Evolutionary conservation across 2,888 invertebrate species (phyloP).

Genomic region (Eilema sororculum): DNA sequence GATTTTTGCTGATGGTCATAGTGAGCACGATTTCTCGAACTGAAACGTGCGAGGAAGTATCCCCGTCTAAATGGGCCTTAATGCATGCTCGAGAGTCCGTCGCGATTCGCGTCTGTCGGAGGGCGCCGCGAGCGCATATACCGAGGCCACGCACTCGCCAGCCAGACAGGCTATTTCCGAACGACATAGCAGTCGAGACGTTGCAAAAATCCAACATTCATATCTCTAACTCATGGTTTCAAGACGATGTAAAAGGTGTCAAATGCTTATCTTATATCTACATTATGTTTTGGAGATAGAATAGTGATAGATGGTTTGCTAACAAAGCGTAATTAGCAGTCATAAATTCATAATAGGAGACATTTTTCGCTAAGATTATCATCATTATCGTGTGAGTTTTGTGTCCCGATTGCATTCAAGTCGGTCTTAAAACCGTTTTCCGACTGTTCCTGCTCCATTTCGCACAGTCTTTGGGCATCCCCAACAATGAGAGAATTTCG

Average conservation of each 20-base stretch:
- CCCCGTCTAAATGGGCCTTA: background rate
- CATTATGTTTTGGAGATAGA: background rate
- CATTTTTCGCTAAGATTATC: background rate
- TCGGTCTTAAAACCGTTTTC: too few relatives aligned
- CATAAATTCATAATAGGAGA: background rate
- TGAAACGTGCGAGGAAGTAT: too few relatives aligned
- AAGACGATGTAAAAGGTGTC: conserved; percentile 17
- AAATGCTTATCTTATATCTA: conserved; percentile 7
- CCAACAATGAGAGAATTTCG: too few relatives aligned
- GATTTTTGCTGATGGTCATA: too few relatives aligned
- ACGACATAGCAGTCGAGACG: conserved; percentile 39
- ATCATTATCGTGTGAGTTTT: too few relatives aligned
- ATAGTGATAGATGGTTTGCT: background rate
- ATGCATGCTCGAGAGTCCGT: conserved; percentile 16
- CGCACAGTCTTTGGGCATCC: too few relatives aligned
- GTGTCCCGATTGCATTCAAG: too few relatives aligned
- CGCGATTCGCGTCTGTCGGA: conserved; percentile 21
- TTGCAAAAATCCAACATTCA: conserved; percentile 51
- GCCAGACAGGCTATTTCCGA: conserved; percentile 63
- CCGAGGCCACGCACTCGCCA: conserved; percentile 36
- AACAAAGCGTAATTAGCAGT: background rate
- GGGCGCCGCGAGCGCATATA: conserved; percentile 17
- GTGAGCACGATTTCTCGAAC: too few relatives aligned
- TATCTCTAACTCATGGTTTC: conserved; percentile 28
- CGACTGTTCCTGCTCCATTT: too few relatives aligned